Base-by-base conservation (phyloP, 1,140 invertebrate species). In the Pseudomyrmex cubaensis region DNA sequence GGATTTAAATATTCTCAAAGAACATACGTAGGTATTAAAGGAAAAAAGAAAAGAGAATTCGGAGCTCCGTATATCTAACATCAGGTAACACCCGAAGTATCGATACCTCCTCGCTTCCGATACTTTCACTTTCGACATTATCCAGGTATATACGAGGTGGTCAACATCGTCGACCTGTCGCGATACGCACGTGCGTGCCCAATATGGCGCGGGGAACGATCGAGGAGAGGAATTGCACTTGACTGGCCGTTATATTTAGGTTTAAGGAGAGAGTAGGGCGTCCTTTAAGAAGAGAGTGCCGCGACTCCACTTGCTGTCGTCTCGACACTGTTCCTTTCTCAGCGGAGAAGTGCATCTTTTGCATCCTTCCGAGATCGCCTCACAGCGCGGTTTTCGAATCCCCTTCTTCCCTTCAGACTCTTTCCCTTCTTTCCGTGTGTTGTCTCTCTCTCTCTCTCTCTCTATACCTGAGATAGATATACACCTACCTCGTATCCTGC, bases 231-330 rank as follows among this genome's bases (percentile, higher is more conserved):
- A 57, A 63, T 25, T 48, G 67, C 20, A 76, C 62, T 84, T 84
- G 85, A 87, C 76, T 72, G 78, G 69, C 75, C 69, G 85, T 84
- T 87, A 84, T 84, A 72, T 87, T 87, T 87, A 70, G 83, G 52
- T 84, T 87, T 57, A 83, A 87, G 86, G 61, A 75, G 69, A 54
- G 57, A 66, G 56, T 44, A 73, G 48, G 48, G 25, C 67, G 62
- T 77, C 74, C 74, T 77, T 77, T 77, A 62, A 48, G 2, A 12
- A 46, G 35, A 73, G 48, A 82, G 25, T 46, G 59, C 25, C 74
- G 62, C 48, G 25, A 48, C 15, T 15, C 15, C 64, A 2, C 9
- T 69, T 12, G 25, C 25, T 44, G 50, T 15, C 35, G 52, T 35
- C 35, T 35, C 35, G 35, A 35, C 35, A 17, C 64, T 70, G 13